Base-by-base conservation (phyloP, 2,113 vertebrate species). In the Neodontobutis hainanensis region DNA sequence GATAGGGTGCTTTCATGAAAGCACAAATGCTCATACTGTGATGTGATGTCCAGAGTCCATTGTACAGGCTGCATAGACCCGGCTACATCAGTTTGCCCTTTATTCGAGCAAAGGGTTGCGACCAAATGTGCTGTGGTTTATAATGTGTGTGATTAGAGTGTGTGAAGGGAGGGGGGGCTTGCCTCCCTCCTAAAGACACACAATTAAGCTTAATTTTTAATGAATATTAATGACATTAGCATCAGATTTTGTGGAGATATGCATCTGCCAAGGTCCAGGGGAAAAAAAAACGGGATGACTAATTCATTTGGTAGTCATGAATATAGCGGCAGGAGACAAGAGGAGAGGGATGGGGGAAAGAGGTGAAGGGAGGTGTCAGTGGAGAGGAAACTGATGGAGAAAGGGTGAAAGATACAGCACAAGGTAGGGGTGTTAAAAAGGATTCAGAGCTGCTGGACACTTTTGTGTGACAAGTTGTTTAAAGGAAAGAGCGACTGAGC, bases 151-250 rank as follows among this genome's bases (percentile, higher is more conserved):
- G 46, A 50, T 67, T 35, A 9, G 48, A 43, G 49, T 42, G 55
- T 69, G 49, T 62, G 34, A 49, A 34, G 42, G 43, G 8, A n/a
- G 27, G 6, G 49, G 71, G 57, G 53, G 55, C 43, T 40, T 55
- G 69, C 68, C 76, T 72, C 81, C 81, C 80, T 87, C 75, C 66
- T 87, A 89, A 90, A 90, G 87, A 89, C 73, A 67, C 32, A 81
- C 90, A 93, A 92, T 93, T 92, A 92, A 89, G 88, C 91, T 90
- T 93, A 92, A 92, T 93, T 91, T 93, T 92, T 92, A 92, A 92
- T 92, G 92, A 93, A 92, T 93, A 93, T 93, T 92, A 92, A 93
- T 93, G 90, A 85, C 75, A 91, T 92, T 93, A 92, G 85, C 58
- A 75, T 91, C 84, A 90, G 85, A 92, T 91, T 91, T 90, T 72